Conservation (phyloP, 2,888 invertebrate genomes). For the Dysmachus trigonus region DNA sequence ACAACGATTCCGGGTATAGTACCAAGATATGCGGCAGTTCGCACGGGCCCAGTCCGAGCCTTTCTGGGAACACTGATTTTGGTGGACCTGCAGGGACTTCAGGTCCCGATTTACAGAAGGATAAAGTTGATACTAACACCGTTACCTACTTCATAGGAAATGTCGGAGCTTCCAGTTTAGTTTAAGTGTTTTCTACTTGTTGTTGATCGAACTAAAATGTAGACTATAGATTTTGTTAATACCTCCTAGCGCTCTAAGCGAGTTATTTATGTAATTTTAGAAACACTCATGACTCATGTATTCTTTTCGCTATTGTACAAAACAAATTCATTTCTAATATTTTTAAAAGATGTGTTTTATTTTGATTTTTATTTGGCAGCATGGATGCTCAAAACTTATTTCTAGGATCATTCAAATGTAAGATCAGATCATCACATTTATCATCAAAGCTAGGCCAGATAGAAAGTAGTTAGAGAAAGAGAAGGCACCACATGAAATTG, state of each 20-base stretch:
- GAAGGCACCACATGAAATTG: too few species aligned
- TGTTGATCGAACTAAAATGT: not conserved
- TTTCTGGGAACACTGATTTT: conserved; percentile 66
- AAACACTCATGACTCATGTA: not conserved
- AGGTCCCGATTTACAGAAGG: not conserved
- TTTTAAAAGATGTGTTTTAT: not conserved
- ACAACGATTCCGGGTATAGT: conserved; percentile 87
- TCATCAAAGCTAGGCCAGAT: too few species aligned
- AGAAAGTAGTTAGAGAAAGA: too few species aligned
- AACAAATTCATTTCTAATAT: not conserved
- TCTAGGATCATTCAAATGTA: too few species aligned
- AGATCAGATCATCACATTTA: too few species aligned
- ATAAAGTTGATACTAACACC: conserved; percentile 44
- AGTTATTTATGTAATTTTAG: not conserved
- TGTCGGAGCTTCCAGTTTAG: conserved; percentile 74
- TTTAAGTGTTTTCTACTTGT: conserved; percentile 60
- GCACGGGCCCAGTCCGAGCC: conserved; percentile 79
- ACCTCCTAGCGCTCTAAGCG: not conserved
- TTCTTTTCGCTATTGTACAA: not conserved
- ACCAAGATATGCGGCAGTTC: conserved; percentile 83
- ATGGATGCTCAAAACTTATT: too few species aligned
- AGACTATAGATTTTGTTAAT: not conserved
- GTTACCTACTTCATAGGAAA: conserved; percentile 55
- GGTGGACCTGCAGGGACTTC: conserved; percentile 44
- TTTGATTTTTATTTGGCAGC: not conserved